Percentiles rank a stretch among this genome's conserved stretches.
Conservation (phyloP, 1,140 invertebrate genomes). For the Bombus haemorrhoidalis region DNA sequence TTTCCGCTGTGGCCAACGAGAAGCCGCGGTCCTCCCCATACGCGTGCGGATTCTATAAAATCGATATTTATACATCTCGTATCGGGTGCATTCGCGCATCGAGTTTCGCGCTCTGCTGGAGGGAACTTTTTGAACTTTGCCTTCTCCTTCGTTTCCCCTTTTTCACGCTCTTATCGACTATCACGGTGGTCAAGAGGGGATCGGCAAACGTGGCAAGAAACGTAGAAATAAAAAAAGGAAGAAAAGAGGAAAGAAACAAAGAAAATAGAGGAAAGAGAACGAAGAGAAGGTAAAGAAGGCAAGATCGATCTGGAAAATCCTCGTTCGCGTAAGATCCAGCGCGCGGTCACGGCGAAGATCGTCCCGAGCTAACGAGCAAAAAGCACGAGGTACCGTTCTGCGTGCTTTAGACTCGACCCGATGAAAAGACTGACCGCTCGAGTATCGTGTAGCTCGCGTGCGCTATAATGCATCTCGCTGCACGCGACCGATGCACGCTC, state of each 20-base stretch:
- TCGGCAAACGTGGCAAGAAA: not conserved
- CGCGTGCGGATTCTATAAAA: not conserved
- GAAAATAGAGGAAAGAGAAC: not conserved
- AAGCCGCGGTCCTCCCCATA: slow-evolving; percentile 30
- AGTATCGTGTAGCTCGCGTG: slow-evolving; percentile 42
- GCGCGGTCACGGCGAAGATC: slow-evolving; percentile 7
- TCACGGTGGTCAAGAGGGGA: not conserved
- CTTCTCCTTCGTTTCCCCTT: not conserved
- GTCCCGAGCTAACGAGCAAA: slow-evolving; percentile 52
- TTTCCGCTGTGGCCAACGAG: not conserved
- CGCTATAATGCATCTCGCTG: slow-evolving; percentile 35
- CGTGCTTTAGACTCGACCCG: slow-evolving; percentile 41
- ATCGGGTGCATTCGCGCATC: not conserved
- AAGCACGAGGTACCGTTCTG: slow-evolving; percentile 55
- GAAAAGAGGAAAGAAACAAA: not conserved
- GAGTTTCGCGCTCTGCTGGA: not conserved
- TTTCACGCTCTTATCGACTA: not conserved
- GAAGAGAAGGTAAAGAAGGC: too few species aligned
- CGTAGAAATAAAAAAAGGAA: not conserved
- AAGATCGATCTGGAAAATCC: slow-evolving; percentile 45
- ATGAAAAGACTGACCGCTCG: slow-evolving; percentile 51
- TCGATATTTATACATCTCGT: slow-evolving; percentile 28
- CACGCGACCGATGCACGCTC: slow-evolving; percentile 52
- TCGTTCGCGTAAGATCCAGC: slow-evolving; percentile 17
- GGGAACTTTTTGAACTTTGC: not conserved